Base-by-base conservation (phyloP, 2,113 vertebrate species). In the Vulpes vulpes region DNA sequence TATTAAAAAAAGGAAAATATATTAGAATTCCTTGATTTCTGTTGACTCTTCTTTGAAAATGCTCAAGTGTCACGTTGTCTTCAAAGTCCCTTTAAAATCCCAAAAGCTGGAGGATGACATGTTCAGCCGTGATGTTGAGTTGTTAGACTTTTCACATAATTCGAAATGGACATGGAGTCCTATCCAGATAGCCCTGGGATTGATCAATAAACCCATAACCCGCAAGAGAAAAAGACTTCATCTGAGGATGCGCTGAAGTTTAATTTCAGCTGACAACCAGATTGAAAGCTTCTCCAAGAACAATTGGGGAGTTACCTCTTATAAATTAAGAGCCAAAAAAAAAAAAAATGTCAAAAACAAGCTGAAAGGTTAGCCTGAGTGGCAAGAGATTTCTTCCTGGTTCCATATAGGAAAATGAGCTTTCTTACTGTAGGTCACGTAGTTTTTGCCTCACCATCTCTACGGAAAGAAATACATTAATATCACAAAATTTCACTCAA, bases 1-100 rank as follows among this genome's bases (percentile, higher is more conserved):
- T 99, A 99, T 99, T 99, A 96, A 98, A 98, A 98, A 98, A 99
- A 96, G 94, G 94, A 97, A 93, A 83, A 96, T 98, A 96, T 98
- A 92, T 96, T 98, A 98, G 87, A 98, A 98, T 98, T 97, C 89
- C 38, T 98, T 98, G 59, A 55, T 89, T 96, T 94, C 96, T 71
- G 0, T 82, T 82, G 97, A 96, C 38, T 95, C 64, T 80, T 97
- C 35, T 98, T 95, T 74, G 76, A 95, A 97, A 96, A 91, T 60
- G 92, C 51, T 6, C 89, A 94, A 23, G 82, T 92, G 27, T 89
- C 95, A 81, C 57, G 94, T 88, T 95, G 67, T 95, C 38, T 96
- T 93, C 59, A 60, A 11, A 92, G 88, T 96, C 97, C 82, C 94
- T 32, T 80, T 96, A 95, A 97, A 60, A 94, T 32, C 6, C 3